phyloP scores from a whole-genome alignment of 2,113 vertebrate species.

The Sceloporus tristichus region DNA sequence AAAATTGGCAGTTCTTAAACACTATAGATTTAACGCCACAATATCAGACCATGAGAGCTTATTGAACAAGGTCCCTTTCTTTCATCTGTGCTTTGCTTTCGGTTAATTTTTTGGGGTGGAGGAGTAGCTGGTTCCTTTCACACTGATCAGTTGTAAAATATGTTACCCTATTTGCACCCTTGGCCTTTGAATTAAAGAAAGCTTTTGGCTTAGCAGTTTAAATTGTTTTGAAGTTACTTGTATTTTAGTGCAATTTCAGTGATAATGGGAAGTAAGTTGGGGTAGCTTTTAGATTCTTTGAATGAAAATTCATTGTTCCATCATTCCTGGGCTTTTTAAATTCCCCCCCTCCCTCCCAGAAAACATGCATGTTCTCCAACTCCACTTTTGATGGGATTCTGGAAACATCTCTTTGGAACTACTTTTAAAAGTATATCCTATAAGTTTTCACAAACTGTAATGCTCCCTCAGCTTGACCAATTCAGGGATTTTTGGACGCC shows the following conservation, averaged over 20 bases:
- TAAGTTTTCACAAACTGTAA: constrained; percentile 42
- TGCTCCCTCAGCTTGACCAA: background rate
- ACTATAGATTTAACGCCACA: constrained; percentile 16
- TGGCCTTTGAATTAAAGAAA: constrained; percentile 11
- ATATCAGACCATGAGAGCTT: background rate
- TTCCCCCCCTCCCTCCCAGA: no score
- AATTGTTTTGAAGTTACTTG: constrained; percentile 50
- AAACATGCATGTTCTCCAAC: constrained; percentile 23
- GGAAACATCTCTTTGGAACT: constrained; percentile 27
- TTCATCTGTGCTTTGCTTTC: background rate
- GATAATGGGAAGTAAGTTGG: constrained; percentile 2
- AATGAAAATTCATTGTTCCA: constrained; percentile 42
- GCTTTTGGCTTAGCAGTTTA: constrained; percentile 31
- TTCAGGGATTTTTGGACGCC: background rate
- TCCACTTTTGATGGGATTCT: constrained; percentile 24
- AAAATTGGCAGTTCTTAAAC: constrained; percentile 33
- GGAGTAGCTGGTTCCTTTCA: background rate
- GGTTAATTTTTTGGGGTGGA: background rate
- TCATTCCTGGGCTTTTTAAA: constrained; percentile 3
- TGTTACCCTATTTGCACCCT: constrained; percentile 1
- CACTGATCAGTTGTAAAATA: background rate
- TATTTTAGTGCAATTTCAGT: constrained; percentile 16
- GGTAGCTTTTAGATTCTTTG: constrained; percentile 34
- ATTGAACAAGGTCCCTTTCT: constrained; percentile 19
- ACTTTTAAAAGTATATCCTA: constrained; percentile 9